Evolutionary conservation across 37 sponge, comb jelly and placozoan species (phyloP), one percentile per base, ranked within the genome.

Genomic region (Beroe forskalii): DNA sequence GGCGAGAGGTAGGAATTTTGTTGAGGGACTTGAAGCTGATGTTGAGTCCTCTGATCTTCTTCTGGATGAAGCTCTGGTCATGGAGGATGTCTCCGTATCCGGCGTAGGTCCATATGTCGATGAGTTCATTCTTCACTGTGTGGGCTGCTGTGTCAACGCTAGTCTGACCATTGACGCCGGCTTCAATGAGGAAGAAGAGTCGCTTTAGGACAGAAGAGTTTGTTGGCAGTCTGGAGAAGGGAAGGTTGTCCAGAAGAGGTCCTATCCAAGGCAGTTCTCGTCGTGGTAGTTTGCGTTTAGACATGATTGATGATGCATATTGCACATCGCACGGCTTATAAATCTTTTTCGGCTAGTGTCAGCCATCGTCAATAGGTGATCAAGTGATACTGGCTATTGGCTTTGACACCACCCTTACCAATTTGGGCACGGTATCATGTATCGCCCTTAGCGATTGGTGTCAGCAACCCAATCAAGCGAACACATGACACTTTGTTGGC

Each of bases 81-180:
- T 69, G 35, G 4, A 69, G 72, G 19, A 69, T 69, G 17, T 69
- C 72, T 9, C 39, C 72, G 17, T 69, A 69, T 9, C 72, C 72
- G 14, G 72, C 72, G 32, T 69, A 69, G 17, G 9, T 32, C 72
- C 72, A 69, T 9, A 69, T 27, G 27, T 35, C 72, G 35, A 69
- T 32, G 19, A 69, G 72, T 35, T 69, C 72, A 33, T 69, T 35
- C 38, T 35, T 69, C 38, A 69, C 72, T 4, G 35, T 28, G 38
- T 33, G 6, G 6, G 37, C 35, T 19, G 72, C 36, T 9, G 36
- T 17, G 4, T 27, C 35, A 14, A 69, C 0, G 19, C 8, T 69
- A 2, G 38, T 14, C 38, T 28, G 2, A 1, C 72, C 72, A 17
- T 69, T 33, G 55, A 48, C 55, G 1, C 72, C 39, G 35, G 35